These are phyloP conservation scores for Nestor notabilis DNA, from an alignment of 2,113 vertebrate species.

Conservation along the genomic window DNA sequence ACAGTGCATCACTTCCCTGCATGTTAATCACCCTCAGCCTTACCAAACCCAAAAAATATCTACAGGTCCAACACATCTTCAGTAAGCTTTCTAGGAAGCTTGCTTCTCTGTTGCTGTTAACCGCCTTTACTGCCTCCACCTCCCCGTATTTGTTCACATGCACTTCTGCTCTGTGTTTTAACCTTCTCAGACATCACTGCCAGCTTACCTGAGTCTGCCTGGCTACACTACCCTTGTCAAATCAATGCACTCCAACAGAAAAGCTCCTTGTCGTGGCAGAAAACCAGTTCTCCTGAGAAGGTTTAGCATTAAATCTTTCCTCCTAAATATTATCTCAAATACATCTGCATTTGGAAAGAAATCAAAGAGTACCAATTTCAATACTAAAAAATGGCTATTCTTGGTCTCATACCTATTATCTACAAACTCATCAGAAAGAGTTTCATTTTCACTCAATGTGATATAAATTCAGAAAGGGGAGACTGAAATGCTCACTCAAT, in stretches of 20 bases:
- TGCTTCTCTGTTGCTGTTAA: background rate
- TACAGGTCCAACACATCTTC: background rate
- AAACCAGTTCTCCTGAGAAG: background rate
- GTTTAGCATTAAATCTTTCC: background rate
- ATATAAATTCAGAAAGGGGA: background rate
- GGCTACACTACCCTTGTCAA: background rate
- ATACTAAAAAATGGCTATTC: background rate
- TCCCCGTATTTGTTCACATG: background rate
- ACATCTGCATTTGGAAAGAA: background rate
- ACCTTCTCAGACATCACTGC: background rate
- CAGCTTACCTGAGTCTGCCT: background rate
- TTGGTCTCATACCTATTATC: background rate
- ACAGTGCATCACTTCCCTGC: background rate
- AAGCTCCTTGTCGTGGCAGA: background rate
- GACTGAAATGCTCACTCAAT: background rate
- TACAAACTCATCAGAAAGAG: background rate
- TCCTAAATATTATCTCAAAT: background rate
- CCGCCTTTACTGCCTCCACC: background rate
- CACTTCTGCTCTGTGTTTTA: background rate
- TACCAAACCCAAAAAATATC: background rate
- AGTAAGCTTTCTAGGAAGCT: background rate
- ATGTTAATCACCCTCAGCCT: background rate
- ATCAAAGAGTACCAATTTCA: background rate
- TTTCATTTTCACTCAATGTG: accelerated
- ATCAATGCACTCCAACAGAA: background rate